Evolutionary conservation across 2,888 invertebrate genomes (phyloP), one percentile per base, ranked within the genome.

Genomic region (Drosophila meridionalis): DNA sequence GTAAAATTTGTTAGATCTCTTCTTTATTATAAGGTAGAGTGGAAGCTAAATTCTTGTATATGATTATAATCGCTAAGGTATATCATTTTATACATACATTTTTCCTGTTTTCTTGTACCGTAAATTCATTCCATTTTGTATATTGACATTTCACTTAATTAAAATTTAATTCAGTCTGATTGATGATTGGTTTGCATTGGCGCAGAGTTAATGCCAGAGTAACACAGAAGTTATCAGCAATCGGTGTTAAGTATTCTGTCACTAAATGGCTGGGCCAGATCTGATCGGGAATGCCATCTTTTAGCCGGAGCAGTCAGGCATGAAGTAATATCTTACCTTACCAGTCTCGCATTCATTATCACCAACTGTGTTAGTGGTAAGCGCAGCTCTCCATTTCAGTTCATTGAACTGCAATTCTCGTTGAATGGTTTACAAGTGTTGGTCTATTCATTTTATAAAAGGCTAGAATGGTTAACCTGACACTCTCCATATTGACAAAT

Each of bases 201-300:
- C 48, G 48, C 62, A 30, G 69, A 76, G 65, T 65, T 55, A 64
- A 73, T 84, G 73, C 34, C 75, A 63, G 69, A 53, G 76, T 82
- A 80, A 67, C 65, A 74, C 82, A 78, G 78, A 74, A 80, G 87
- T 78, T 59, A 72, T 74, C 73, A 59, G 55, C 47, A 52, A 76
- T 75, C 61, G 69, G 79, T 76, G 69, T 52, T 63, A 68, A 79
- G 52, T 34, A 63, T 67, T 73, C 76, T 71, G 78, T 72, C 75
- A 66, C 36, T 69, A 68, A 71, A 68, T 62, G 47, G 55, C 43
- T 64, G 52, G 40, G 32, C 3, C 42, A 56, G 59, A 62, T 69
- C 53, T 68, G 57, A 63, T 75, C 55, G 30, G 58, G 28, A 47
- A 64, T 53, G 36, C 43, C 68, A 63, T 69, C 64, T 40, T 48